Conservation (phyloP, 2,113 vertebrate species). For the Seriola aureovittata region DNA sequence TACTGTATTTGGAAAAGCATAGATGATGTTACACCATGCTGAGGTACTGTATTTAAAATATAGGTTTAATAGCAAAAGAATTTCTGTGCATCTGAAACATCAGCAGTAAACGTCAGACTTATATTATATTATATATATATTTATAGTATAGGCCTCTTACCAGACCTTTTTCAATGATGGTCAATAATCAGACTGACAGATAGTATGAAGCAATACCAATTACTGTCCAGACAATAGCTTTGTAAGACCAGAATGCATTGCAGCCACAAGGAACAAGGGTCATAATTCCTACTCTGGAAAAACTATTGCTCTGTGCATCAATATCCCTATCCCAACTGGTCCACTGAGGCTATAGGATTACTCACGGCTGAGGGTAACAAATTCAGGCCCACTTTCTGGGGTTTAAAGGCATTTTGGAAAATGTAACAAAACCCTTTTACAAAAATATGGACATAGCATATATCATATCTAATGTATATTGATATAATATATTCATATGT, state of each 20-base stretch:
- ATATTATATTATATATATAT: too few relatives aligned
- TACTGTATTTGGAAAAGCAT: neutral
- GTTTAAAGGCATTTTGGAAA: neutral
- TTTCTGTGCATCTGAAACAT: neutral
- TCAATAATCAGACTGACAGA: neutral
- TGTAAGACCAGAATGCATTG: neutral
- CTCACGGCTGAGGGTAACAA: neutral
- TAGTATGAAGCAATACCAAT: neutral
- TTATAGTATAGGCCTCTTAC: neutral
- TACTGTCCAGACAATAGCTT: neutral
- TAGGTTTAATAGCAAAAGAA: neutral
- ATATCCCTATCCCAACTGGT: neutral
- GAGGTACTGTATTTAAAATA: neutral
- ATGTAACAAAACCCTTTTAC: neutral
- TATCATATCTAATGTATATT: neutral
- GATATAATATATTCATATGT: too few relatives aligned
- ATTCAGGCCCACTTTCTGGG: neutral
- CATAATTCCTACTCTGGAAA: neutral
- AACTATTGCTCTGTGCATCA: neutral
- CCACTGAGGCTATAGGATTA: neutral
- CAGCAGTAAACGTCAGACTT: neutral
- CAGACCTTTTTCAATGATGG: neutral
- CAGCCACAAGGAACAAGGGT: neutral
- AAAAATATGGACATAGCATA: neutral
- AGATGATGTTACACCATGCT: neutral